Percentiles rank a stretch among this genome's conserved stretches.
phyloP scores from a whole-genome alignment of 2,113 vertebrate species.

The Ctenodactylus gundi region DNA sequence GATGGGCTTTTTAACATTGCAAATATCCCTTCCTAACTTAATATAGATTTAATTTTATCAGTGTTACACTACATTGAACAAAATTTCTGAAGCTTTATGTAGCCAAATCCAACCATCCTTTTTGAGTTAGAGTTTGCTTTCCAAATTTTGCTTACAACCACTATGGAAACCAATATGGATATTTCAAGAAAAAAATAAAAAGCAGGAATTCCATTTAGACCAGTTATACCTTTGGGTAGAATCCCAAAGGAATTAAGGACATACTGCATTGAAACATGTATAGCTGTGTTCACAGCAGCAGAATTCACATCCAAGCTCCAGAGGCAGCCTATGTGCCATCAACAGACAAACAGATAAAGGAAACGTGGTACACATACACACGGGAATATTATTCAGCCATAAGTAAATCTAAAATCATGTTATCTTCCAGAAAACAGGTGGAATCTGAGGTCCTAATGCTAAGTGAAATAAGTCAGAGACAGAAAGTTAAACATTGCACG shows the following conservation, averaged over 20 bases:
- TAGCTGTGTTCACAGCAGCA: neutral
- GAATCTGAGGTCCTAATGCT: neutral
- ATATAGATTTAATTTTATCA: conserved; percentile 9
- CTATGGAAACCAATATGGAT: neutral
- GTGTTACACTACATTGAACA: neutral
- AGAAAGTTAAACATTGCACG: neutral
- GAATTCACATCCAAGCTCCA: neutral
- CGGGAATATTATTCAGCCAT: neutral
- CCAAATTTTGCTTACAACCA: neutral
- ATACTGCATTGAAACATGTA: neutral
- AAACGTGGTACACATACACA: neutral
- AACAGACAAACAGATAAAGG: neutral
- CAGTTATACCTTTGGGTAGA: neutral
- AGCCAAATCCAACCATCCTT: neutral
- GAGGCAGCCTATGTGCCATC: neutral
- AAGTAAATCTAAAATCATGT: neutral
- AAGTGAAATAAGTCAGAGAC: neutral
- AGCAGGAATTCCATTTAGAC: neutral
- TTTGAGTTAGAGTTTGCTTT: neutral
- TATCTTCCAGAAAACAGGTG: neutral
- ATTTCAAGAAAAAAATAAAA: neutral
- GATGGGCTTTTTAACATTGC: neutral
- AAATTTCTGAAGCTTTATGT: neutral
- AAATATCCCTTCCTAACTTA: conserved; percentile 15
- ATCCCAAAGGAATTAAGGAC: neutral